Percentiles rank a stretch among this genome's conserved stretches.
These are phyloP conservation scores for Ptychadena robeensis DNA, from an alignment of 2,797 vertebrate genomes.

Conservation along the genomic window DNA sequence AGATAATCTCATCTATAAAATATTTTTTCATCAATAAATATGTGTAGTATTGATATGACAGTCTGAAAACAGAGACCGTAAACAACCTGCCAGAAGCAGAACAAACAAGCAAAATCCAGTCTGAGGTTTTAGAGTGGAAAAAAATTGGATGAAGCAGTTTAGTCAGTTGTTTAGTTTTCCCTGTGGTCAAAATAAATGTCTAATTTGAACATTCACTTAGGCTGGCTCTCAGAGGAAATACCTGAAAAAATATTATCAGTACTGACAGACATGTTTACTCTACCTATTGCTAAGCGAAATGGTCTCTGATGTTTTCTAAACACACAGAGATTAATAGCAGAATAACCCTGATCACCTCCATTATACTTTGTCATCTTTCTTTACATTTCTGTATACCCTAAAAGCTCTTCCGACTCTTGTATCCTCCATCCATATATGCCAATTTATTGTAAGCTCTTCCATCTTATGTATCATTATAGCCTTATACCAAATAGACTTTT, in stretches of 20 bases:
- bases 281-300: background rate
- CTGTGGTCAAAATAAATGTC: background rate
- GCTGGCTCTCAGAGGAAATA: slow-evolving; percentile 1
- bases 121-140: background rate
- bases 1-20: background rate
- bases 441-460: too few species aligned
- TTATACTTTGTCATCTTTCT: too few species aligned
- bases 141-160: slow-evolving; percentile 1
- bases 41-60: background rate
- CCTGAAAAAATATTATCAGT: background rate
- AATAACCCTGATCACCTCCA: too few species aligned
- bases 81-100: background rate
- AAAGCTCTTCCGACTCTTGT: too few species aligned
- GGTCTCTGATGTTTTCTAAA: background rate
- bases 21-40: background rate
- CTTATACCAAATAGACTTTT: too few species aligned
- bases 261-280: background rate
- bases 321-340: background rate
- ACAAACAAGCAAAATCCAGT: background rate
- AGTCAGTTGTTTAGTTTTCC: background rate
- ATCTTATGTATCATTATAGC: too few species aligned
- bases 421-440: too few species aligned
- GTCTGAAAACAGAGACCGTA: background rate
- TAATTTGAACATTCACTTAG: background rate
- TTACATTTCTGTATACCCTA: too few species aligned